Base-by-base conservation (phyloP, 1,140 invertebrate species). In the Pachypsylla venusta region DNA sequence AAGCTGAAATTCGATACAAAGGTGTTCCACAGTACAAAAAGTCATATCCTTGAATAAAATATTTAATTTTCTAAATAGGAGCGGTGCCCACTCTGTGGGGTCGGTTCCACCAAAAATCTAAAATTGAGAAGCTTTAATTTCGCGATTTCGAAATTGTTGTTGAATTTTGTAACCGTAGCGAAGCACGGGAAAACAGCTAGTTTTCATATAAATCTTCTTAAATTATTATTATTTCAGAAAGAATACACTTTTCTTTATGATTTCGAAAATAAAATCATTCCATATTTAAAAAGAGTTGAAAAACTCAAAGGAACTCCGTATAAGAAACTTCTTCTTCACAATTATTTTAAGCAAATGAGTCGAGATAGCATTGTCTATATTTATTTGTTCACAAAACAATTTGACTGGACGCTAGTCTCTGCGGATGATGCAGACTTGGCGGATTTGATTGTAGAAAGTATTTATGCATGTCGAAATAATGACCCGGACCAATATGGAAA, bases 191-290 rank as follows among this genome's bases (percentile, higher is more conserved):
- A n/a, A n/a, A n/a, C n/a, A n/a, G n/a, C n/a, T n/a, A n/a, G n/a
- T n/a, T n/a, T n/a, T n/a, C n/a, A n/a, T n/a, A n/a, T n/a, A n/a
- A n/a, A n/a, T n/a, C n/a, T n/a, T n/a, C n/a, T n/a, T n/a, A n/a
- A n/a, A n/a, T n/a, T n/a, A n/a, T n/a, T n/a, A n/a, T 7, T 48
- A 48, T 48, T 48, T 48, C 42, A 48, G 42, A 48, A 48, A 19
- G 42, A 48, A n/a, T 22, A 48, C 22, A 22, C 42, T n/a, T 48
- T 48, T 48, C 42, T 48, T 22, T 10, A n/a, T n/a, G 42, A 48
- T 22, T 22, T 48, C 7, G 4, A 3, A 22, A 4, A 48, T 4
- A 48, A 48, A n/a, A 48, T 48, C 42, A 48, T 48, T 3, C 42
- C 42, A 5, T 48, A 48, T 48, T 22, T 48, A 3, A n/a, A 5